Conservation (phyloP, 2,113 vertebrate species). For the Eclectus roratus region DNA sequence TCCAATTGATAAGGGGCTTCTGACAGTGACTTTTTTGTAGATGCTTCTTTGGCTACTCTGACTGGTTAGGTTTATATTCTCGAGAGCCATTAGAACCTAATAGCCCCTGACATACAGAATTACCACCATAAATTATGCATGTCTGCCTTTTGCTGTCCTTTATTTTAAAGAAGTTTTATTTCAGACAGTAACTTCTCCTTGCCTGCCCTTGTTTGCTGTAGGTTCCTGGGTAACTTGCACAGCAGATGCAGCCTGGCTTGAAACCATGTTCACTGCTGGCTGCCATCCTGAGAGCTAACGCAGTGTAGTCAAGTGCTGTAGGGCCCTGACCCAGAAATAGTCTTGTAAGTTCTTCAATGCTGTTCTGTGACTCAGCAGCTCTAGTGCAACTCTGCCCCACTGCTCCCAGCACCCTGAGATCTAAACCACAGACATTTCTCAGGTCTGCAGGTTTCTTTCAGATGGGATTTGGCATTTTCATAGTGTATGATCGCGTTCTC, state of each 20-base stretch:
- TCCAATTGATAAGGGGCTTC: conserved; percentile 30
- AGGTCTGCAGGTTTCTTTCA: conserved; percentile 3
- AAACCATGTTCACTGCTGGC: background rate
- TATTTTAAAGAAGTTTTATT: conserved; percentile 62
- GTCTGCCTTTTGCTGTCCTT: conserved; percentile 56
- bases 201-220: conserved; percentile 51
- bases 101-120: conserved; percentile 24
- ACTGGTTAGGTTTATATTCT: conserved; percentile 41
- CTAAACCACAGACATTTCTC: background rate
- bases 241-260: conserved; percentile 47
- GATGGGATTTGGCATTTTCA: background rate
- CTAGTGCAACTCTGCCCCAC: background rate
- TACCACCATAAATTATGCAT: conserved; percentile 57
- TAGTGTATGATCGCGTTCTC: background rate
- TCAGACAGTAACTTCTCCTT: conserved; percentile 21
- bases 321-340: conserved; percentile 15
- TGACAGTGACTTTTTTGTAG: conserved; percentile 45
- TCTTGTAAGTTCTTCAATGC: conserved; percentile 12
- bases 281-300: background rate
- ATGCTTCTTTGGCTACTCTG: conserved; percentile 28
- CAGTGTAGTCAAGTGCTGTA: conserved; percentile 18
- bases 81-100: conserved; percentile 35
- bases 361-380: conserved; percentile 60
- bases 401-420: background rate
- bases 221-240: conserved; percentile 22